Evolutionary conservation across 2,888 invertebrate genomes (phyloP), one percentile per base, ranked within the genome.

Genomic region (Mesorhabditis spiculigera): DNA sequence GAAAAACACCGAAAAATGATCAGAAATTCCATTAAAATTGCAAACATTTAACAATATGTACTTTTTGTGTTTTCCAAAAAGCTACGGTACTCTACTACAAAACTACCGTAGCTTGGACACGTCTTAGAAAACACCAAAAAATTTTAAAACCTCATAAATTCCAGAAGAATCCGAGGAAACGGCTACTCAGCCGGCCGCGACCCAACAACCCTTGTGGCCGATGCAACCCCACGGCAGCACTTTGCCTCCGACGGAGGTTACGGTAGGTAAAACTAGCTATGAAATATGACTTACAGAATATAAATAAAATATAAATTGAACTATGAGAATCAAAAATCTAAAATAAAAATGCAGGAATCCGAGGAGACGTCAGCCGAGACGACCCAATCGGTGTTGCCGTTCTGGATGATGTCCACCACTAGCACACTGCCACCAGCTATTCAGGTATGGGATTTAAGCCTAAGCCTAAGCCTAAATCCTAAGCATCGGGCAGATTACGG

Each of bases 341-440:
- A 13, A 6, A 10, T 50, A n/a, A n/a, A n/a, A n/a, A n/a, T n/a
- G n/a, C n/a, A 50, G 58, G 58, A 50, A 50, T 50, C 58, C n/a
- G 58, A 50, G 58, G 58, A 13, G 58, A n/a, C 58, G 10, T 50
- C 58, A 10, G 58, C 10, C 10, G n/a, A 68, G 58, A 66, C 70
- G n/a, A 75, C 76, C 4, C 75, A 76, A 63, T 74, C 75, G 1
- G 72, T 71, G 28, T 67, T 76, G 65, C 78, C 78, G 45, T 78
- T 78, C 75, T 78, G 78, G 78, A 78, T 78, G 78, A 73, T 74
- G 4, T 64, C 72, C 4, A 76, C 73, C 5, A 69, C 62, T 62
- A 71, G 68, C 63, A 67, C 69, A 8, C 71, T 65, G 4, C 68
- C 66, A 44, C 65, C 66, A 43, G 58, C 45, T 5, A 68, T 69